phyloP scores from a whole-genome alignment of 2,888 invertebrate genomes.

The Dynastes hyllus region DNA sequence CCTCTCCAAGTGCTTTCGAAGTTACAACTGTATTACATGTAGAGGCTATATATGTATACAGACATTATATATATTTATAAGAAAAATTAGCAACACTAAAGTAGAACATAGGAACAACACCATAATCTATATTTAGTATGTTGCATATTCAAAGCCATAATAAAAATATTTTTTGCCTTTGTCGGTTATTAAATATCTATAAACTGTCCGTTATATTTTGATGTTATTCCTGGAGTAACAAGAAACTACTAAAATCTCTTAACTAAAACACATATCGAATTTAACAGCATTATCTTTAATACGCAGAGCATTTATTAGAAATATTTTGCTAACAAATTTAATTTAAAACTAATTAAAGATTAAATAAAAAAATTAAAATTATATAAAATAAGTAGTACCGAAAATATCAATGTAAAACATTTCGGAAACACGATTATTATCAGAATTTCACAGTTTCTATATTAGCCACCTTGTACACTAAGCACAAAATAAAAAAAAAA shows the following conservation, averaged over 20 bases:
- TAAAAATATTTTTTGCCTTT: background rate
- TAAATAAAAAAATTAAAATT: background rate
- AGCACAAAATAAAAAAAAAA: background rate
- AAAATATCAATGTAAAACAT: background rate
- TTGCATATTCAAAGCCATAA: background rate
- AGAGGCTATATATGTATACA: constrained; percentile 37
- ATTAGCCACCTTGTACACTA: constrained; percentile 17
- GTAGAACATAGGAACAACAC: constrained; percentile 14
- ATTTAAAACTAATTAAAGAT: background rate
- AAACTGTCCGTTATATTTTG: too few species aligned
- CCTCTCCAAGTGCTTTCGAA: constrained; percentile 29
- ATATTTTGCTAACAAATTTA: constrained; percentile 16
- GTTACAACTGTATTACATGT: constrained; percentile 31
- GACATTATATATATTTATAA: constrained; percentile 2
- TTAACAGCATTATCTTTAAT: background rate
- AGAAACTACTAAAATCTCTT: too few species aligned
- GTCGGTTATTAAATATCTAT: too few species aligned
- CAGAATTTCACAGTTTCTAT: constrained; percentile 4
- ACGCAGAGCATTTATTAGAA: constrained; percentile 1
- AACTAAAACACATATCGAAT: too few species aligned
- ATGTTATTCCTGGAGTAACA: too few species aligned
- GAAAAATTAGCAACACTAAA: constrained; percentile 13
- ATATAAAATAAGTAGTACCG: background rate
- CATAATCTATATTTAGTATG: background rate
- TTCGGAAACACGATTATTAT: background rate